Conservation (phyloP, 2,797 vertebrate species). For the Halcyon badia region DNA sequence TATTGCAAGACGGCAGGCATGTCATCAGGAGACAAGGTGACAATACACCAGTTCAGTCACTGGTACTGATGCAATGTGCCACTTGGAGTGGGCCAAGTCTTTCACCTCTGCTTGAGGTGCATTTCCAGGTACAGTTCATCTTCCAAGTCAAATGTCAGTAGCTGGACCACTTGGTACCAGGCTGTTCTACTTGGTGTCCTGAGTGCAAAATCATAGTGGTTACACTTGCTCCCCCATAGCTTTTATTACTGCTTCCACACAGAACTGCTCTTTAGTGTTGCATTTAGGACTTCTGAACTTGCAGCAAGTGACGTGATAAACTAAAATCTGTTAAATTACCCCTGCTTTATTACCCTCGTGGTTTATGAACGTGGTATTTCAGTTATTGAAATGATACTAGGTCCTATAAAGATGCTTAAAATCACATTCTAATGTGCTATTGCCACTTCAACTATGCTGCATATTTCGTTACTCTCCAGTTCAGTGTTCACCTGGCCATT, state of each 20-base stretch:
- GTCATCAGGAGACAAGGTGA: background rate
- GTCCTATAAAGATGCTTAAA: background rate
- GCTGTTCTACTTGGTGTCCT: background rate
- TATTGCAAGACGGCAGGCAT: background rate
- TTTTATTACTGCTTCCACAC: background rate
- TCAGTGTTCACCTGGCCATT: conserved; percentile 97
- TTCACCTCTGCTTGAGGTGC: background rate
- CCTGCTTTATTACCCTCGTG: background rate
- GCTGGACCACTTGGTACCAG: background rate
- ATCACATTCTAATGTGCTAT: background rate
- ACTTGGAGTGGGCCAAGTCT: background rate
- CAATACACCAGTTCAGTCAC: background rate
- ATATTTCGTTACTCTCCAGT: conserved; percentile 80
- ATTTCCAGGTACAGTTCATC: background rate
- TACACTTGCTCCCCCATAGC: background rate
- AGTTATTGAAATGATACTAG: background rate
- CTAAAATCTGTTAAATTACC: background rate
- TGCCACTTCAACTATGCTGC: background rate
- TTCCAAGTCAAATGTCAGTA: background rate
- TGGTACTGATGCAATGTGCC: background rate
- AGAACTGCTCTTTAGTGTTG: background rate
- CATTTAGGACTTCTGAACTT: background rate
- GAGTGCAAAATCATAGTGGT: background rate
- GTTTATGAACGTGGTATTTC: background rate
- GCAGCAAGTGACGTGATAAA: background rate